Percentiles rank a stretch among this genome's conserved stretches.
Conservation (phyloP, 2,888 invertebrate species). For the Trissolcus brochymenae region DNA sequence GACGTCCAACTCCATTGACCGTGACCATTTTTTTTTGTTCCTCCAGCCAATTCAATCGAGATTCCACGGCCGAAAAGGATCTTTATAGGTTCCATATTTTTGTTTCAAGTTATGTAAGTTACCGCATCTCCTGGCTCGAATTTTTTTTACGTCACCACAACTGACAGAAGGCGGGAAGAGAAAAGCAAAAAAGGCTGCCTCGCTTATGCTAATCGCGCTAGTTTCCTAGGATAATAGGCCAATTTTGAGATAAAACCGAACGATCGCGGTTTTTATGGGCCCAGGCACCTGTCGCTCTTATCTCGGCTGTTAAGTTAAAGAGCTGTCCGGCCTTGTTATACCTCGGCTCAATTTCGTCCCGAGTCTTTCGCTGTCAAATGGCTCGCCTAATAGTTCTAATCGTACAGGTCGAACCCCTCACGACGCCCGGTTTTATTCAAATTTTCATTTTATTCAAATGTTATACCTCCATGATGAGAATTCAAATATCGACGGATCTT, state of each 20-base stretch:
- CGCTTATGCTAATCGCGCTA: conserved; percentile 30
- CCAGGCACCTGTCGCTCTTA: conserved; percentile 18
- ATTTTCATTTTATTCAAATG: conserved; percentile 4
- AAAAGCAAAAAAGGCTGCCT: conserved; percentile 2
- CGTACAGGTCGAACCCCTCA: conserved; percentile 1
- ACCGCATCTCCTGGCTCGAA: conserved; percentile 31
- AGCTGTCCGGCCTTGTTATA: conserved; percentile 9
- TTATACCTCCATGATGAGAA: too few relatives aligned
- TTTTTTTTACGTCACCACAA: conserved; percentile 34
- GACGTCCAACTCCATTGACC: conserved; percentile 28
- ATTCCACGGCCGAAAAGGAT: conserved; percentile 38
- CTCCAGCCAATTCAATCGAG: conserved; percentile 23
- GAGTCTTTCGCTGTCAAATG: conserved; percentile 14
- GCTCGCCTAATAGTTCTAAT: conserved; percentile 20
- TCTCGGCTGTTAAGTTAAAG: conserved; percentile 20
- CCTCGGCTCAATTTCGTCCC: conserved; percentile 7
- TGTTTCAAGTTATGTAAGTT: conserved; percentile 48
- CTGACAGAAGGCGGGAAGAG: background rate
- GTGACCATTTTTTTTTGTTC: conserved; percentile 31
- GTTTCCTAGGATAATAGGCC: conserved; percentile 40
- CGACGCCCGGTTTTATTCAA: conserved; percentile 8
- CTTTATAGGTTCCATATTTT: conserved; percentile 44
- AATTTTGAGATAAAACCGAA: conserved; percentile 14
- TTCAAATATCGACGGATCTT: too few relatives aligned
- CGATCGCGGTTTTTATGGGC: conserved; percentile 20